Evolutionary conservation across 2,888 invertebrate genomes (phyloP), one percentile per base, ranked within the genome.

Genomic region (Pelosia muscerda): DNA sequence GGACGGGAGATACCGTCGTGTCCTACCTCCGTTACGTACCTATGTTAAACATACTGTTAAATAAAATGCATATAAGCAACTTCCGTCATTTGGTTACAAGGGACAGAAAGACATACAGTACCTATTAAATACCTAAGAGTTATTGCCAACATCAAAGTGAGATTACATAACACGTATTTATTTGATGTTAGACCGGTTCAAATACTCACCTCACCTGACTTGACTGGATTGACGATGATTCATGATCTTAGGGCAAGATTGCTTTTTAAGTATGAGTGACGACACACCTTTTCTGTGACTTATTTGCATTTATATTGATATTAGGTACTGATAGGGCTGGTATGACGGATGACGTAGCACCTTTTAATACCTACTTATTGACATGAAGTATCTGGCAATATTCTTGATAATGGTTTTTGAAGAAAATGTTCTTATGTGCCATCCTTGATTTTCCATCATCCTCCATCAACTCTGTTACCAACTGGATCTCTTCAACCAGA

Each of bases 111-210:
- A 19, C 49, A 49, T 49, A n/a, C n/a, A 49, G n/a, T n/a, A n/a
- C 49, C 19, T 49, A 49, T 19, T 38, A n/a, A 49, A 49, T 49
- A 49, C 49, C n/a, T n/a, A 9, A 49, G n/a, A 19, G n/a, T n/a
- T 28, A 23, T 57, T 13, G 65, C 49, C 65, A 66, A 69, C 74
- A 68, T 74, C 72, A 71, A 71, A 63, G 31, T 19, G 63, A 60
- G 68, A 60, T 66, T 57, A 57, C 28, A 59, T 34, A 19, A 63
- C 42, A 8, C 31, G 58, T 63, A 54, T 60, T 22, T 60, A 63
- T 31, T 49, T 63, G 53, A 34, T 26, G 28, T 58, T 60, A 59
- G 60, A 60, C 68, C 26, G 63, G 66, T 68, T 61, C 9, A 28
- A 54, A 38, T 26, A n/a, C 59, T 65, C 68, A 65, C 64, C 55